Percentiles rank a stretch among this genome's conserved stretches.
phyloP scores from a whole-genome alignment of 2,888 invertebrate genomes.

The Ennomos fuscantarius region DNA sequence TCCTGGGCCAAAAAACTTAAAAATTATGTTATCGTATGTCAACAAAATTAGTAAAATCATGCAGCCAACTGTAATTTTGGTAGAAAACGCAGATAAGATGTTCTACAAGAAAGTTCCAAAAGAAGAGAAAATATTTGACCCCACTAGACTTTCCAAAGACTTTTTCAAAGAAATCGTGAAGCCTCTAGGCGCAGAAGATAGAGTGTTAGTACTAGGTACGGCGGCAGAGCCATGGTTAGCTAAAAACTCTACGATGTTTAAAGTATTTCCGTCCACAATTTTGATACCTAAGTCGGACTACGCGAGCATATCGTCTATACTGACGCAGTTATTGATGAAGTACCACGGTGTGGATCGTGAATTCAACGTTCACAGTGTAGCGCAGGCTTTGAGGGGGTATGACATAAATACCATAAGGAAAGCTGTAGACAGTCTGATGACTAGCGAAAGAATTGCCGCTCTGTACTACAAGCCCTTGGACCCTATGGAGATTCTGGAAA shows the following conservation, averaged over 20 bases:
- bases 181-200: constrained; percentile 86
- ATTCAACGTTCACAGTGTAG: constrained; percentile 84
- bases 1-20: constrained; percentile 87
- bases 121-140: constrained; percentile 87
- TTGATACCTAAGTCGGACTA: constrained; percentile 85
- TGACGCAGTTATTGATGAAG: constrained; percentile 84
- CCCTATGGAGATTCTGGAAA: constrained; percentile 78
- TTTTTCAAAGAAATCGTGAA: constrained; percentile 89
- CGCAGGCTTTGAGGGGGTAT: constrained; percentile 82
- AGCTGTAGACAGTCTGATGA: constrained; percentile 72
- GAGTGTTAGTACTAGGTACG: constrained; percentile 88
- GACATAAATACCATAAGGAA: constrained; percentile 79
- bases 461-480: constrained; percentile 80
- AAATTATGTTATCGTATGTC: constrained; percentile 87
- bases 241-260: constrained; percentile 72
- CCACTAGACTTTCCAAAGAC: constrained; percentile 88
- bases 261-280: constrained; percentile 85
- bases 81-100: constrained; percentile 88
- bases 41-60: constrained; percentile 87
- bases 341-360: constrained; percentile 85
- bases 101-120: constrained; percentile 88
- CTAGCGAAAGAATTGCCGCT: constrained; percentile 77
- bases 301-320: constrained; percentile 82
- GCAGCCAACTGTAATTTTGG: constrained; percentile 90
- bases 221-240: constrained; percentile 88